A percentile compares a stretch with the other conserved stretches of the same genome.
Conservation (phyloP, 2,888 invertebrate species). For the Leuctra nigra region DNA sequence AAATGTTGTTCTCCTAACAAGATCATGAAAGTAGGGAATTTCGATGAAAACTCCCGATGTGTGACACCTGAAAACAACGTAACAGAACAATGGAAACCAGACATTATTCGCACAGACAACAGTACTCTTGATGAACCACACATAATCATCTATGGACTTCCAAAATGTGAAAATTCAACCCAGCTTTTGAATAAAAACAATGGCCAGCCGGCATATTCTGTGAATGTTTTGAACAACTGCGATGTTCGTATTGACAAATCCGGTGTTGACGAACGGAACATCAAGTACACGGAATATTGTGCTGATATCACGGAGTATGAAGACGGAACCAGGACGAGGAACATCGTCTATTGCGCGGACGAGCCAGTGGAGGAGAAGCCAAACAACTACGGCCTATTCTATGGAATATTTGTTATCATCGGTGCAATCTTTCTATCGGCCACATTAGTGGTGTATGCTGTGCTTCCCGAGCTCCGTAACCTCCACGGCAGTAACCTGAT, state of each 20-base stretch:
- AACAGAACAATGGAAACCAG: not conserved
- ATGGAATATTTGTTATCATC: conserved; percentile 17
- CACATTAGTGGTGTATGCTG: conserved; percentile 22
- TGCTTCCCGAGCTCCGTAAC: conserved; percentile 21
- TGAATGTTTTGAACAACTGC: not conserved
- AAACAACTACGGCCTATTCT: not conserved
- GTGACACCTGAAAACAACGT: not conserved
- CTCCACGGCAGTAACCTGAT: conserved; percentile 24
- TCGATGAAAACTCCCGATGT: not conserved
- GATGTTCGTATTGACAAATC: conserved; percentile 2
- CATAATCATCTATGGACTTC: not conserved
- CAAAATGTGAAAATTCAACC: not conserved
- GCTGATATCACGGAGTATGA: conserved; percentile 14
- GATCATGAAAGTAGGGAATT: not conserved
- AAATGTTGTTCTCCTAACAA: conserved; percentile 2
- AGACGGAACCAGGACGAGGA: conserved; percentile 4
- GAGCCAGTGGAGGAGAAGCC: not conserved
- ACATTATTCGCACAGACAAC: not conserved
- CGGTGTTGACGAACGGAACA: not conserved
- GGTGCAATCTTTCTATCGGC: conserved; percentile 23
- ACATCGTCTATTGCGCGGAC: conserved; percentile 13
- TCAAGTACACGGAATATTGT: conserved; percentile 15
- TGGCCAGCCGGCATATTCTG: not conserved
- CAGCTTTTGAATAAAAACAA: not conserved
- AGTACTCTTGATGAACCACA: not conserved